A percentile compares a stretch with the other conserved stretches of the same genome.
These are phyloP conservation scores for Syrista parreyssii DNA, from an alignment of 2,888 invertebrate genomes.

Conservation along the genomic window DNA sequence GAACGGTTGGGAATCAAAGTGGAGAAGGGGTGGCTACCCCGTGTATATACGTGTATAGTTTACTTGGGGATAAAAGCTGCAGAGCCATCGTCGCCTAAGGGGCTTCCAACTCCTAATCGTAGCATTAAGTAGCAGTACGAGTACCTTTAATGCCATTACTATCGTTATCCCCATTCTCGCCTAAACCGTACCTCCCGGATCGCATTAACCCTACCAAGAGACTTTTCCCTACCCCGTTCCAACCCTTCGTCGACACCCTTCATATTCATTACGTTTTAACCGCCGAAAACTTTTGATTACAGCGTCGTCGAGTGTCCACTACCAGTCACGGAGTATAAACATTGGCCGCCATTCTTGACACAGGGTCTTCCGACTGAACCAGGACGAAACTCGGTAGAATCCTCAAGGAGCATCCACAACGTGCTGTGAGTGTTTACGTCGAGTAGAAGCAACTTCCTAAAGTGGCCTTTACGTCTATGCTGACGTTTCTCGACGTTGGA, in stretches of 20 bases:
- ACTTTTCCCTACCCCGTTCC: not conserved
- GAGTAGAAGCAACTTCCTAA: not conserved
- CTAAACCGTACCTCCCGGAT: not conserved
- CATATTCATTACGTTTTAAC: not conserved
- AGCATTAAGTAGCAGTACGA: not conserved
- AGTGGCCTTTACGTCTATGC: not conserved
- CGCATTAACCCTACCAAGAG: not conserved
- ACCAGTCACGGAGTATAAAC: not conserved
- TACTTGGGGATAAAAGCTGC: not conserved
- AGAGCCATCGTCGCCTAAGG: not conserved
- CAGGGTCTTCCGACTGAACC: not conserved
- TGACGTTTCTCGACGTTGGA: not conserved
- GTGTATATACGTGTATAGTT: not conserved
- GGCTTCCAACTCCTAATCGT: not conserved
- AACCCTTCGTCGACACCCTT: too few relatives aligned
- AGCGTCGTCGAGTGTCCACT: not conserved
- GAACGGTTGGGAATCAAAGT: not conserved
- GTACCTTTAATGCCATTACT: not conserved
- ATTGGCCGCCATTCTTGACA: not conserved
- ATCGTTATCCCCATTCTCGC: not conserved
- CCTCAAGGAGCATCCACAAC: not conserved
- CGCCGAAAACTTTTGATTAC: not conserved
- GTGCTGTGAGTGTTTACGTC: not conserved
- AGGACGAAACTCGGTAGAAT: not conserved
- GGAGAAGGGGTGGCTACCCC: not conserved